phyloP scores from a whole-genome alignment of 2,888 invertebrate genomes.

The Dasypogon diadema region DNA sequence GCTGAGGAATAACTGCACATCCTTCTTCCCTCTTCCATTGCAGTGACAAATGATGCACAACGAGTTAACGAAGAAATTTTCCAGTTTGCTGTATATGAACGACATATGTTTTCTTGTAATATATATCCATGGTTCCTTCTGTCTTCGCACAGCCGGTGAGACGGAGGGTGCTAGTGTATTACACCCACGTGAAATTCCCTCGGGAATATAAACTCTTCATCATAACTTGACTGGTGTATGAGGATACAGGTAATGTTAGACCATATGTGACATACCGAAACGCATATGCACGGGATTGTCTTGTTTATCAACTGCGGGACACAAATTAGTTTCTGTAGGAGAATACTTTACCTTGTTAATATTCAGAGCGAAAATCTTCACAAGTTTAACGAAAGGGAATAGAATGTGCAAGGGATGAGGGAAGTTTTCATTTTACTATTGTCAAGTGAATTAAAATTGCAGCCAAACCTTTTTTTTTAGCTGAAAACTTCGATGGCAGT shows the following conservation, averaged over 20 bases:
- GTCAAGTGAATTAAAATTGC: no score
- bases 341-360: no score
- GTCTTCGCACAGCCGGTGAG: background rate
- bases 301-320: no score
- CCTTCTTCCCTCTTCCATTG: background rate
- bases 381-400: no score
- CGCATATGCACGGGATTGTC: background rate
- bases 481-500: no score
- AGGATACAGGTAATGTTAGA: background rate
- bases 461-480: no score
- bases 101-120: constrained; percentile 29
- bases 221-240: background rate
- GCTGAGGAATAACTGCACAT: background rate
- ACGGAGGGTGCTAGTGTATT: background rate
- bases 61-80: constrained; percentile 45
- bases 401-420: no score
- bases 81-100: constrained; percentile 22
- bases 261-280: background rate
- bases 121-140: background rate
- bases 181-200: background rate
- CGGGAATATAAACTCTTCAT: background rate
- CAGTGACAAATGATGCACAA: constrained; percentile 43
- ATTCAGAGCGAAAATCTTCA: no score
- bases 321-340: no score
- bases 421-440: no score